These are phyloP conservation scores for Oeneis ivallda DNA, from an alignment of 2,888 invertebrate species.

Conservation along the genomic window DNA sequence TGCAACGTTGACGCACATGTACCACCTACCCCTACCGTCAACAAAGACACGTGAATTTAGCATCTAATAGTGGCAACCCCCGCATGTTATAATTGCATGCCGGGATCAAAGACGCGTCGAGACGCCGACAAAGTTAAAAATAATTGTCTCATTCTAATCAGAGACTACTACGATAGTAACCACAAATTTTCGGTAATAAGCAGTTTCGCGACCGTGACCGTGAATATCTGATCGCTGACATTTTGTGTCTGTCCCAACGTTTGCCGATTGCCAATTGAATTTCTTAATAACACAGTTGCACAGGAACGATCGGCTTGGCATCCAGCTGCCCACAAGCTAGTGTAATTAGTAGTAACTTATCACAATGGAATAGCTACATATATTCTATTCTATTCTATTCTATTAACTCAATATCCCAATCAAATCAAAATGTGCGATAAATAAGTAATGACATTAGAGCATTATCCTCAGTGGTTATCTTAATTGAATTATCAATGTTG, in stretches of 20 bases:
- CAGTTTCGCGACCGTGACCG: conserved; percentile 67
- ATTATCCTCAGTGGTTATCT: not conserved
- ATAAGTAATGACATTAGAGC: not conserved
- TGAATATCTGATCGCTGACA: conserved; percentile 53
- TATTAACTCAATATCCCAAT: no score
- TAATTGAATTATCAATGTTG: conserved; percentile 6
- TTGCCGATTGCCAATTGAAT: conserved; percentile 4
- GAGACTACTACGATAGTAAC: conserved; percentile 75
- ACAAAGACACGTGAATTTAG: conserved; percentile 46
- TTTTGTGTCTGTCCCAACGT: conserved; percentile 26
- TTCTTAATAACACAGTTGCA: no score
- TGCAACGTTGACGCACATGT: conserved; percentile 29
- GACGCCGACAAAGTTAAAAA: conserved; percentile 65
- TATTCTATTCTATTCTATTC: no score
- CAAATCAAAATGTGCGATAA: not conserved
- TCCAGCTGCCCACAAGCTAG: no score
- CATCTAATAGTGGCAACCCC: conserved; percentile 59
- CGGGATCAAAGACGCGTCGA: conserved; percentile 57
- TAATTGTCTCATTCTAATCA: conserved; percentile 77
- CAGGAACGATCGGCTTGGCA: no score
- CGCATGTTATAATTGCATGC: conserved; percentile 44
- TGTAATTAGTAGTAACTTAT: no score
- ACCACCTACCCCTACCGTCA: conserved; percentile 33
- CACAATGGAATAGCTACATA: no score
- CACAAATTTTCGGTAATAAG: conserved; percentile 71